Percentiles rank a stretch among this genome's conserved stretches.
Evolutionary conservation across 2,888 invertebrate species (phyloP).

Genomic region (Drosophila melanosoma): DNA sequence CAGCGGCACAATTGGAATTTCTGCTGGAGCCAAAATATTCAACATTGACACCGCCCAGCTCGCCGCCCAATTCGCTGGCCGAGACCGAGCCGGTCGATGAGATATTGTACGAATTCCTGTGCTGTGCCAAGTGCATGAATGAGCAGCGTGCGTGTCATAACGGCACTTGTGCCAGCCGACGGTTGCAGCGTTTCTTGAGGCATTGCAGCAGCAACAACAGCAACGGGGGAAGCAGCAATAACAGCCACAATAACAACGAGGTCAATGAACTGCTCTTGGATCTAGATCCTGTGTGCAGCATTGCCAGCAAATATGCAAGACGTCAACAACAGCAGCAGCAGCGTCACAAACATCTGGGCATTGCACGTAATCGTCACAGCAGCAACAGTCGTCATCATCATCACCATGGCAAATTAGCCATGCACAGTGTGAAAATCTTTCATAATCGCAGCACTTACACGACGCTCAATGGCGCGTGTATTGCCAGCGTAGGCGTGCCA

Average conservation of each 20-base stretch:
- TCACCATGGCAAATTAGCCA: slow-evolving; percentile 82
- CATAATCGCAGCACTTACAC: slow-evolving; percentile 79
- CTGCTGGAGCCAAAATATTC: slow-evolving; percentile 83
- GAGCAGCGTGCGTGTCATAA: slow-evolving; percentile 65
- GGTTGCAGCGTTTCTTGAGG: slow-evolving; percentile 76
- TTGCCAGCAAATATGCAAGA: slow-evolving; percentile 83
- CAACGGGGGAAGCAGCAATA: slow-evolving; percentile 13
- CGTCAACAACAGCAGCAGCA: slow-evolving; percentile 70
- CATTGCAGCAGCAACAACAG: slow-evolving; percentile 55
- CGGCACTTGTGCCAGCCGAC: slow-evolving; percentile 49
- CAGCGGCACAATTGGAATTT: slow-evolving; percentile 64
- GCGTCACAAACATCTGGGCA: slow-evolving; percentile 73
- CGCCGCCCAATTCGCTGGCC: slow-evolving; percentile 26
- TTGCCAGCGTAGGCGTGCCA: slow-evolving; percentile 39
- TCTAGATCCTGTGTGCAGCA: slow-evolving; percentile 82
- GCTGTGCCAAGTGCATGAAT: slow-evolving; percentile 85
- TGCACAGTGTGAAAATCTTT: slow-evolving; percentile 84
- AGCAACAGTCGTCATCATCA: slow-evolving; percentile 45
- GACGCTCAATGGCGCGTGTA: slow-evolving; percentile 45
- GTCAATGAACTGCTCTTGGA: slow-evolving; percentile 65
- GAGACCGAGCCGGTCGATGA: slow-evolving; percentile 64
- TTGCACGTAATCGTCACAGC: slow-evolving; percentile 75
- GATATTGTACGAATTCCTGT: slow-evolving; percentile 84
- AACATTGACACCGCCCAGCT: slow-evolving; percentile 59
- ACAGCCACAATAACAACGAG: slow-evolving; percentile 25